phyloP scores from a whole-genome alignment of 2,113 vertebrate genomes.

The Chascanopsetta lugubris region DNA sequence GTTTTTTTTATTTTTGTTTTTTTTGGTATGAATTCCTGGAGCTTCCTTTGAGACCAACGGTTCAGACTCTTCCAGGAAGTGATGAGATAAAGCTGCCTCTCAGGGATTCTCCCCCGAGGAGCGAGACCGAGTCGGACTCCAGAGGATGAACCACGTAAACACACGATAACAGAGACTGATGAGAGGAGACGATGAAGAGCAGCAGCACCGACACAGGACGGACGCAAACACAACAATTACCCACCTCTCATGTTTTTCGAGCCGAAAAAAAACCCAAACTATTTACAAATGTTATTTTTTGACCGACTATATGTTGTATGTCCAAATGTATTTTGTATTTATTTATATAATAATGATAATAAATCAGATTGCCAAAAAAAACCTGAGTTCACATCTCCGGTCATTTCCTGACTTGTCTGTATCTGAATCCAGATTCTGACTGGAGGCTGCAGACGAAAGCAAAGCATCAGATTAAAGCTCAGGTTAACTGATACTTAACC shows the following conservation, averaged over 20 bases:
- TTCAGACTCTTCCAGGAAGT: conserved; percentile 7
- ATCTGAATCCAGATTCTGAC: background rate
- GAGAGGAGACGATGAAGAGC: background rate
- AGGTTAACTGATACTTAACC: background rate
- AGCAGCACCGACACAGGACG: background rate
- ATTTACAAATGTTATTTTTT: too few relatives aligned
- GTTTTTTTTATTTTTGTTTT: too few relatives aligned
- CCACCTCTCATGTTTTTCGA: too few relatives aligned
- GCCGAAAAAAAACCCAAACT: too few relatives aligned
- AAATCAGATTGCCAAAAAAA: too few relatives aligned
- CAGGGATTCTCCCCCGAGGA: background rate
- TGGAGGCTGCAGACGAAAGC: too few relatives aligned
- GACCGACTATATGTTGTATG: too few relatives aligned
- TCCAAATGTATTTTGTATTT: too few relatives aligned
- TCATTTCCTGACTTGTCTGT: background rate
- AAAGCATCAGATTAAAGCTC: background rate
- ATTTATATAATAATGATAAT: too few relatives aligned
- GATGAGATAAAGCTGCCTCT: background rate
- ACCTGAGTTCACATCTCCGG: too few relatives aligned
- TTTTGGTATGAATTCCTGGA: background rate
- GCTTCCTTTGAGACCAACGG: background rate
- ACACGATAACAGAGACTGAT: conserved; percentile 23
- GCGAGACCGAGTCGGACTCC: background rate
- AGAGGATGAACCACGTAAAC: conserved; percentile 18
- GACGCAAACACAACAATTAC: too few relatives aligned